Percentiles rank a stretch among this genome's conserved stretches.
Conservation (phyloP, 1,140 invertebrate genomes). For the Formica selysi region DNA sequence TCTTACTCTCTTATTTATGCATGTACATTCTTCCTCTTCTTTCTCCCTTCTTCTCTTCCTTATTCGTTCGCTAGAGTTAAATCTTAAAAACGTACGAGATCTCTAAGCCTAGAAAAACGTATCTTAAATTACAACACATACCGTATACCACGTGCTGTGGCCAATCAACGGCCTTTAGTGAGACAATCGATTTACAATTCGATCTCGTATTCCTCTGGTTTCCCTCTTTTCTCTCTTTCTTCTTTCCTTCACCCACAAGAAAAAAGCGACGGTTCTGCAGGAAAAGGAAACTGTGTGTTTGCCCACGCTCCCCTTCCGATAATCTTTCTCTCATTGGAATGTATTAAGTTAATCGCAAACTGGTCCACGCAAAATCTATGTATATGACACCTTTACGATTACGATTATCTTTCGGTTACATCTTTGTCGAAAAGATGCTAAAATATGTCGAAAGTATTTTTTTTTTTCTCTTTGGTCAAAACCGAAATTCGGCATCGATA, state of each 20-base stretch:
- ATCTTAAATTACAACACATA: conserved; percentile 74
- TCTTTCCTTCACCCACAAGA: conserved; percentile 31
- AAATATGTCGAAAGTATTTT: neutral
- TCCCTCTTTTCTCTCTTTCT: neutral
- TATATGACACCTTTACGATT: neutral
- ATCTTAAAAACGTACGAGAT: conserved; percentile 69
- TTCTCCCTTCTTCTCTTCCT: neutral
- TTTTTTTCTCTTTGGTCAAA: neutral
- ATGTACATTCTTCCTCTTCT: conserved; percentile 29
- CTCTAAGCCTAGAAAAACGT: conserved; percentile 71
- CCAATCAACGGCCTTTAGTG: conserved; percentile 58
- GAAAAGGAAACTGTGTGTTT: conserved; percentile 12
- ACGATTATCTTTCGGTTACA: conserved; percentile 14
- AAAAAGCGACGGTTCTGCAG: conserved; percentile 31
- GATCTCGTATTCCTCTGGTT: conserved; percentile 28
- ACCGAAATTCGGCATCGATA: neutral
- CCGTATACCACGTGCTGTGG: conserved; percentile 63
- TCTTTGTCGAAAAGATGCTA: neutral
- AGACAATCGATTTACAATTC: conserved; percentile 32
- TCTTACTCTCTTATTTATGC: conserved; percentile 24
- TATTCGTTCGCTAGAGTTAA: conserved; percentile 55
- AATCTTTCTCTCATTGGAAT: conserved; percentile 46
- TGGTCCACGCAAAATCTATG: conserved; percentile 47
- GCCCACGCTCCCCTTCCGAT: neutral
- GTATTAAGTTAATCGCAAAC: conserved; percentile 53